A percentile compares a stretch with the other conserved stretches of the same genome.
Evolutionary conservation across 1,140 invertebrate genomes (phyloP).

Genomic region (Plutomurus gul): DNA sequence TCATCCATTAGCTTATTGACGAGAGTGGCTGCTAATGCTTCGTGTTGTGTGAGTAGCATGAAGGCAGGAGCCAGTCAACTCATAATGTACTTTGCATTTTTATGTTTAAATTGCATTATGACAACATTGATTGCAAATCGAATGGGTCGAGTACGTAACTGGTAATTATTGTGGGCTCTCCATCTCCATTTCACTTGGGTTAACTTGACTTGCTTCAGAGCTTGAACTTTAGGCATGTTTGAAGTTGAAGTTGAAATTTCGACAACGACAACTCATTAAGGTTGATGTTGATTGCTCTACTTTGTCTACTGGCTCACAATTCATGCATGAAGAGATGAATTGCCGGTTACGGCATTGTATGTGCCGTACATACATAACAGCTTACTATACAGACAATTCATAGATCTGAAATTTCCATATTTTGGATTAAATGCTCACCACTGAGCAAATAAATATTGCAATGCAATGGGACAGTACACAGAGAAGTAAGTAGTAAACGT

Average conservation of each 20-base stretch:
- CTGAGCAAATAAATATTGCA: no score
- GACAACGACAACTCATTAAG: conserved; percentile 26
- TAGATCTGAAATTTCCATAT: no score
- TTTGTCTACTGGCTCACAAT: conserved; percentile 2
- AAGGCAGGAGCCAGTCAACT: no score
- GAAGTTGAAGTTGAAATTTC: conserved; percentile 29
- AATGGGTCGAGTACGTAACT: conserved; percentile 20
- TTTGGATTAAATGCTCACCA: no score
- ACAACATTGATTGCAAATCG: conserved; percentile 3
- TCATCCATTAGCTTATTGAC: background rate
- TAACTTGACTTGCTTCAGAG: background rate
- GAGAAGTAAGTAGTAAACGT: no score
- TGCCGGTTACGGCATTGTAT: background rate
- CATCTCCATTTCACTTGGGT: conserved; percentile 7
- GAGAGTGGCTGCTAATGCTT: no score
- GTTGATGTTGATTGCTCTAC: conserved; percentile 26
- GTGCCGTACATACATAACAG: background rate
- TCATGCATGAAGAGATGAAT: background rate
- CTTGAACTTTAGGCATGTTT: conserved; percentile 17
- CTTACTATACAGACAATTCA: background rate
- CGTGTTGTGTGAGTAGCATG: no score
- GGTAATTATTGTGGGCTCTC: conserved; percentile 6
- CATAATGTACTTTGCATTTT: background rate
- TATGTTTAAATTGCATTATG: background rate
- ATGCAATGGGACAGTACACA: no score